Base-by-base conservation (phyloP, 2,797 vertebrate genomes). In the Sorex maritimensis region DNA sequence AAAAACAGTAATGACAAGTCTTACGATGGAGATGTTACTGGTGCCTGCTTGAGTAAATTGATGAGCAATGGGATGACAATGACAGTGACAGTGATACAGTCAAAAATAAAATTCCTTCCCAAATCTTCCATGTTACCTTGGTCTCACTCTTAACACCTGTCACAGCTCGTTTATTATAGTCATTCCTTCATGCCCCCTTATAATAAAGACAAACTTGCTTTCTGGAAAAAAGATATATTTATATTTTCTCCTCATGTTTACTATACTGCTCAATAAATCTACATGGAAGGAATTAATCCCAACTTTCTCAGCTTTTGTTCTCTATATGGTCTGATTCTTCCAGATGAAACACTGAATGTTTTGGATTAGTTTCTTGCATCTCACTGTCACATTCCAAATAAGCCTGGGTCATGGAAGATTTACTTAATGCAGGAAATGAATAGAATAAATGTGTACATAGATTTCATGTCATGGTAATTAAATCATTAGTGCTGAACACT, bases 361-460 rank as follows among this genome's bases (percentile, higher is more conserved):
- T 95, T 93, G 55, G 87, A 96, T 96, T 94, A 77, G 72, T 92
- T 95, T 82, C 67, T 91, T 93, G 38, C 5, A 79, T 93, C 95
- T 95, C 71, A 81, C 94, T 95, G 91, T 94, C 93, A 95, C 87
- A 95, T 95, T 95, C 89, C 79, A 63, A 95, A 93, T 91, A 93
- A 92, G 89, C 82, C 41, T 88, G 74, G 87, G 91, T 95, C 94
- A 91, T 89, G 89, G 94, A 95, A 95, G 91, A 95, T 93, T 97
- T 93, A 88, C 79, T 91, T 93, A 94, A 95, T 83, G 63, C 84
- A 96, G 95, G 92, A 96, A 96, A 94, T 97, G 95, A 96, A 94
- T 94, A 96, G 89, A 94, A 93, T 96, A 97, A 96, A 96, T 96
- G 91, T 96, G 87, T 95, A 96, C 90, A 91, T 90, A 96, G 91